phyloP scores from a whole-genome alignment of 1,140 invertebrate species.

The Diorhabda sublineata region DNA sequence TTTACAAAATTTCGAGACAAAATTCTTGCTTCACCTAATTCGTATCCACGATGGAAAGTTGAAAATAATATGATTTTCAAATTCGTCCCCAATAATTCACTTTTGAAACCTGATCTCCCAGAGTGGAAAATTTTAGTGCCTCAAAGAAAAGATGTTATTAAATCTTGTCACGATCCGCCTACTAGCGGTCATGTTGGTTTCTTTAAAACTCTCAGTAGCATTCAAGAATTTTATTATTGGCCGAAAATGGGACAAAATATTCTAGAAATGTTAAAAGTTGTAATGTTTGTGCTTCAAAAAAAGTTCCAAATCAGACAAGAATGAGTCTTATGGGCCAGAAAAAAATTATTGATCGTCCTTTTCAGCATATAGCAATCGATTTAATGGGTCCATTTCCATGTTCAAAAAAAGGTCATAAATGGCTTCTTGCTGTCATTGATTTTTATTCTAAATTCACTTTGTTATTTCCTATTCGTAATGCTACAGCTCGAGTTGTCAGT shows the following conservation, averaged over 20 bases:
- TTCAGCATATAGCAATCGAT: conserved; percentile 37
- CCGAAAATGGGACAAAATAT: conserved; percentile 22
- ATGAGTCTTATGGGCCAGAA: conserved; percentile 26
- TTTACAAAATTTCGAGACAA: no score
- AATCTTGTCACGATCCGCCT: conserved; percentile 19
- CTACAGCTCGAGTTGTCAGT: conserved; percentile 14
- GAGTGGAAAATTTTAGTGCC: conserved; percentile 29
- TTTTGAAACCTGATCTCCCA: background rate
- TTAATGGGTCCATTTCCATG: conserved; percentile 43
- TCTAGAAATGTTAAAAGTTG: conserved; percentile 18
- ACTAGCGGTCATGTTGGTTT: conserved; percentile 19
- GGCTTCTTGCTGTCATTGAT: conserved; percentile 42
- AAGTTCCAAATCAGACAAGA: background rate
- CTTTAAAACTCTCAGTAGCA: conserved; percentile 22
- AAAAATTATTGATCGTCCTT: conserved; percentile 24
- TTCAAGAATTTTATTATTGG: conserved; percentile 26
- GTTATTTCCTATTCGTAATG: conserved; percentile 16
- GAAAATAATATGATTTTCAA: conserved; percentile 18
- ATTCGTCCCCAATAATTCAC: conserved; percentile 1
- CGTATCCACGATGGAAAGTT: conserved; percentile 9
- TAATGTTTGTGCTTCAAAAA: background rate
- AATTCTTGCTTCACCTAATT: no score
- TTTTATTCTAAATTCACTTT: conserved; percentile 29
- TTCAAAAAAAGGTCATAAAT: conserved; percentile 32
- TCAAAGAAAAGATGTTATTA: conserved; percentile 8